phyloP scores from a whole-genome alignment of 2,888 invertebrate genomes.

The Parelbella ahira region DNA sequence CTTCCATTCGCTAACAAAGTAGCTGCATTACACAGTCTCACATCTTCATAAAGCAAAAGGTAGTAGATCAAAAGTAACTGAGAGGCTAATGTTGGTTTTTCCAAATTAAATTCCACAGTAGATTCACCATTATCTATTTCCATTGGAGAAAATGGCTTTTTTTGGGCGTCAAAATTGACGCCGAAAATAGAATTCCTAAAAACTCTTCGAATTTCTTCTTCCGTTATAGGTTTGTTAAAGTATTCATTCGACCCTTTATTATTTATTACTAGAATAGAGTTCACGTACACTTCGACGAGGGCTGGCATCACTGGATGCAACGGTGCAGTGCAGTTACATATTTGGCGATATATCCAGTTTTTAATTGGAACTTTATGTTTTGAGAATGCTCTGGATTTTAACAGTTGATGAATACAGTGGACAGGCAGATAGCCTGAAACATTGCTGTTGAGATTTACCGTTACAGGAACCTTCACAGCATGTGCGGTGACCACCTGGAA shows the following conservation, averaged over 20 bases:
- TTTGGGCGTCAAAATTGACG: constrained; percentile 84
- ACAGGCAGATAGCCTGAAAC: constrained; percentile 96
- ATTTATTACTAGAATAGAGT: constrained; percentile 89
- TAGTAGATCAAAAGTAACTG: constrained; percentile 96
- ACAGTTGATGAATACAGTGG: constrained; percentile 96
- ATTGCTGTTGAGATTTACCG: constrained; percentile 91
- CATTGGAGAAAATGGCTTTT: constrained; percentile 71
- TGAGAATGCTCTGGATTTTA: constrained; percentile 96
- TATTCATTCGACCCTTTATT: constrained; percentile 85
- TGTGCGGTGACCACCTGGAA: constrained; percentile 93
- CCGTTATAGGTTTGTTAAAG: constrained; percentile 94
- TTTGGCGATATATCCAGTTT: constrained; percentile 97
- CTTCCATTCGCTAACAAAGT: constrained; percentile 83
- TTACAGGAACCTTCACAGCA: constrained; percentile 97
- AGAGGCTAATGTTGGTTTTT: constrained; percentile 87
- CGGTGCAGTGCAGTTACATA: constrained; percentile 93
- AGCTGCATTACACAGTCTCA: constrained; percentile 86
- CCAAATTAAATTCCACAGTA: constrained; percentile 75
- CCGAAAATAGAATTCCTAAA: constrained; percentile 89
- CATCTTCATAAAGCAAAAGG: constrained; percentile 94
- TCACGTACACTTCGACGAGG: constrained; percentile 96
- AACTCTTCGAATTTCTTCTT: constrained; percentile 92
- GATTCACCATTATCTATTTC: constrained; percentile 79
- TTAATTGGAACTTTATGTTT: constrained; percentile 98
- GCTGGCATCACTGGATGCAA: constrained; percentile 96